These are phyloP conservation scores for Dendrolimus pini DNA, from an alignment of 2,888 invertebrate genomes.

Conservation along the genomic window DNA sequence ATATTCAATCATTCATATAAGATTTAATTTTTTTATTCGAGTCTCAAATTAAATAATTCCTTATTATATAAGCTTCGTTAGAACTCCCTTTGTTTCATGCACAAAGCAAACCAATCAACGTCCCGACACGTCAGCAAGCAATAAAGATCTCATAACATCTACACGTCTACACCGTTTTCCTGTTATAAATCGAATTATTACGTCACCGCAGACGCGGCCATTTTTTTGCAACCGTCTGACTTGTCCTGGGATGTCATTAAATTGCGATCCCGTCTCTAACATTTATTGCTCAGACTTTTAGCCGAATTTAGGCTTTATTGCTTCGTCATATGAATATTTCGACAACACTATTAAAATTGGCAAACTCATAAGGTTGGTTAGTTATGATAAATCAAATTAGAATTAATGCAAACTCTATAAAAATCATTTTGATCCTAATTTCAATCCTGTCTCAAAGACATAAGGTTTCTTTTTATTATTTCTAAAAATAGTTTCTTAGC, in stretches of 20 bases:
- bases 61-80: too few species aligned
- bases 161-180: slow-evolving; percentile 12
- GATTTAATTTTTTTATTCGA: too few species aligned
- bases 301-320: neutral
- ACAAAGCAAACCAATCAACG: neutral
- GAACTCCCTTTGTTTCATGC: neutral
- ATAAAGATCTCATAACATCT: slow-evolving; percentile 5
- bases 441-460: too few species aligned
- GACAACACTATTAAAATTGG: neutral
- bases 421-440: too few species aligned
- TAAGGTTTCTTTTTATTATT: too few species aligned
- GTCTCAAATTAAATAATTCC: too few species aligned
- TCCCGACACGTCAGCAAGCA: neutral
- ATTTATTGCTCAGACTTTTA: too few species aligned
- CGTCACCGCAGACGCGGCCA: slow-evolving; percentile 40
- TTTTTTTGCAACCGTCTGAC: slow-evolving; percentile 39
- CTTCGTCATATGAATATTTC: neutral
- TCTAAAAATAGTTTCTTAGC: too few species aligned
- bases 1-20: too few species aligned
- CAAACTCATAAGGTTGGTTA: slow-evolving; percentile 23
- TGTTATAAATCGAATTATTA: slow-evolving; percentile 33
- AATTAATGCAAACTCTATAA: slow-evolving; percentile 24
- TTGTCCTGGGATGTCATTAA: slow-evolving; percentile 33
- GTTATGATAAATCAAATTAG: slow-evolving; percentile 38
- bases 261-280: slow-evolving; percentile 26